Base-by-base conservation (phyloP, 2,888 invertebrate genomes). In the Blastobasis lacticolella region DNA sequence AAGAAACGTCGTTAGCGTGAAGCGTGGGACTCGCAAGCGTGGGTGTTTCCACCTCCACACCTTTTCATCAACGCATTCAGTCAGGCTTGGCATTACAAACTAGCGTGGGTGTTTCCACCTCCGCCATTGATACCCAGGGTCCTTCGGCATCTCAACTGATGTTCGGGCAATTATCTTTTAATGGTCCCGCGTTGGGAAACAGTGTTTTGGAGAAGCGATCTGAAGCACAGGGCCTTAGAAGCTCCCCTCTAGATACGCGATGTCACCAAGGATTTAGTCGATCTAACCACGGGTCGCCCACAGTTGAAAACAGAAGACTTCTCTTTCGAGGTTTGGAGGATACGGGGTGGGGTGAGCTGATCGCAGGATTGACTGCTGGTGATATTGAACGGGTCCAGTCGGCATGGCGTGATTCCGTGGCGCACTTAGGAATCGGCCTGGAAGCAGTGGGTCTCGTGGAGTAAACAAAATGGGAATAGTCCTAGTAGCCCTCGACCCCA, bases 41-140 rank as follows among this genome's bases (percentile, higher is more conserved):
- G n/a, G n/a, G n/a, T n/a, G n/a, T n/a, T n/a, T n/a, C n/a, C n/a
- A n/a, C n/a, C n/a, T n/a, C n/a, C n/a, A n/a, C n/a, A n/a, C n/a
- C n/a, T n/a, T n/a, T 57, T 47, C 46, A 50, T 36, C 4, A 54
- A 59, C 37, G 59, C 59, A 1, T 59, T 57, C 53, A 56, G 53
- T 46, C 38, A 45, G 23, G 8, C 6, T 5, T 59, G 57, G 59
- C 5, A 37, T 3, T 59, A 37, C 46, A 41, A 45, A 1, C 50
- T 54, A 36, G 57, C 51, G 0, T 59, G 56, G 57, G 41, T 56
- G 5, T 59, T 59, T 42, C 57, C 59, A 5, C 59, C 57, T n/a
- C 57, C 59, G 38, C 48, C 49, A 3, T 37, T 57, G 44, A 54
- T 60, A 6, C 57, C 57, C 36, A 45, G 46, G 6, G 54, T 61